Conservation (phyloP, 1,140 invertebrate species). For the Magallana gigas region DNA sequence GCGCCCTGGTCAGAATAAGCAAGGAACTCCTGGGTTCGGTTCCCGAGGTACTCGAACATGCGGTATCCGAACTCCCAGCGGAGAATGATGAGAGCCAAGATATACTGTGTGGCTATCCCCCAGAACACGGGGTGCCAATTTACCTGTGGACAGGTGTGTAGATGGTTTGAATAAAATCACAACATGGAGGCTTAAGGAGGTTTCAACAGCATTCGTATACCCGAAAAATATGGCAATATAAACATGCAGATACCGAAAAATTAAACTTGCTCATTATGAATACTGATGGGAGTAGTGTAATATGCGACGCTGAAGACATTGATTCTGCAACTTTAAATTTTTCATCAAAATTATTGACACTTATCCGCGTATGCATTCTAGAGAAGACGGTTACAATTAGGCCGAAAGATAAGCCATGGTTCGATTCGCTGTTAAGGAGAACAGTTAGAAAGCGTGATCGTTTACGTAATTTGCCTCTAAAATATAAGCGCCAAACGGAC, state of each 20-base stretch:
- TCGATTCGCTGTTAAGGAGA: no score
- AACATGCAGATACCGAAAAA: constrained; percentile 17
- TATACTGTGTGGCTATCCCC: constrained; percentile 42
- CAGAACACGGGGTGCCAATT: constrained; percentile 74
- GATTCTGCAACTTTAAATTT: not conserved
- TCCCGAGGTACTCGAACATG: constrained; percentile 89
- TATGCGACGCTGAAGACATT: not conserved
- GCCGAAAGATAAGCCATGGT: no score
- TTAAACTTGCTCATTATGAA: constrained; percentile 30
- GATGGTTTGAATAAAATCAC: no score
- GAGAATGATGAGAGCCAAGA: constrained; percentile 91
- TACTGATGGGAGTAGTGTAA: not conserved
- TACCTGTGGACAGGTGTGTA: constrained; percentile 61
- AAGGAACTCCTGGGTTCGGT: constrained; percentile 87
- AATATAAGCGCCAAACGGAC: no score
- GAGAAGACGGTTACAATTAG: no score
- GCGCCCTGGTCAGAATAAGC: constrained; percentile 85
- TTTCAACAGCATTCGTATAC: no score
- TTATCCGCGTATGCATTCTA: no score
- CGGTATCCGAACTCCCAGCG: constrained; percentile 88
- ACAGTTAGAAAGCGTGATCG: no score
- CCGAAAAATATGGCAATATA: no score
- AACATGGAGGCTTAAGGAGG: no score
- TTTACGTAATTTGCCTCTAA: no score
- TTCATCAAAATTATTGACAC: no score